Conservation (phyloP, 1,140 invertebrate genomes). For the Helicoverpa armigera region DNA sequence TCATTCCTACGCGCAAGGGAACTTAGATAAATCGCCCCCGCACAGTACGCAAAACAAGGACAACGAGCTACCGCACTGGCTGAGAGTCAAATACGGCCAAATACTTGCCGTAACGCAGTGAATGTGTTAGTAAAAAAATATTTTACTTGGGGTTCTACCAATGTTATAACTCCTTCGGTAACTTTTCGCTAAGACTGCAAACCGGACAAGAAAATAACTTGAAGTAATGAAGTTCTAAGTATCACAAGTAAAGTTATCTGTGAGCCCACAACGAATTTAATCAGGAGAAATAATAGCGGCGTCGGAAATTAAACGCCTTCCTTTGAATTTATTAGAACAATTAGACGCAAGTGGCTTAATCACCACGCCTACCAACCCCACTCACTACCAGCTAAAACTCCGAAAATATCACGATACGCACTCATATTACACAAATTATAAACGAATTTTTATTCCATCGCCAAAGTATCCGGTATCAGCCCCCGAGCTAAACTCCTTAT, state of each 20-base stretch:
- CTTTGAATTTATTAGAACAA: constrained; percentile 47
- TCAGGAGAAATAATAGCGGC: constrained; percentile 37
- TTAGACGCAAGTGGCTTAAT: constrained; percentile 38
- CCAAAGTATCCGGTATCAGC: not conserved
- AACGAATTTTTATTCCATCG: constrained; percentile 4
- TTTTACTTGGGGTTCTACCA: too few species aligned
- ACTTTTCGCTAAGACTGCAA: not conserved
- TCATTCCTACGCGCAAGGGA: too few species aligned
- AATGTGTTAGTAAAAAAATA: too few species aligned
- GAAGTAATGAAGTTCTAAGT: constrained; percentile 44
- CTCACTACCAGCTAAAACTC: not conserved
- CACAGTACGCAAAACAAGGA: too few species aligned
- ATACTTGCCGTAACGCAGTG: too few species aligned
- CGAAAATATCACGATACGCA: not conserved
- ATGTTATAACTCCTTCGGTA: too few species aligned
- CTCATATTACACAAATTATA: not conserved
- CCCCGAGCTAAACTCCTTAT: not conserved
- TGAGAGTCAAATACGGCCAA: too few species aligned
- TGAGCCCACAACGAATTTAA: constrained; percentile 32
- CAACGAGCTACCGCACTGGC: too few species aligned
- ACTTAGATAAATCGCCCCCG: too few species aligned
- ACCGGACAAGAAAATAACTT: constrained; percentile 18
- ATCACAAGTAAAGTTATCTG: constrained; percentile 42
- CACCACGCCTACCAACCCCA: not conserved
- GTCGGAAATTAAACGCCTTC: constrained; percentile 30